Evolutionary conservation across 2,797 vertebrate species (phyloP).

Genomic region (Philypnodon macrostomus): DNA sequence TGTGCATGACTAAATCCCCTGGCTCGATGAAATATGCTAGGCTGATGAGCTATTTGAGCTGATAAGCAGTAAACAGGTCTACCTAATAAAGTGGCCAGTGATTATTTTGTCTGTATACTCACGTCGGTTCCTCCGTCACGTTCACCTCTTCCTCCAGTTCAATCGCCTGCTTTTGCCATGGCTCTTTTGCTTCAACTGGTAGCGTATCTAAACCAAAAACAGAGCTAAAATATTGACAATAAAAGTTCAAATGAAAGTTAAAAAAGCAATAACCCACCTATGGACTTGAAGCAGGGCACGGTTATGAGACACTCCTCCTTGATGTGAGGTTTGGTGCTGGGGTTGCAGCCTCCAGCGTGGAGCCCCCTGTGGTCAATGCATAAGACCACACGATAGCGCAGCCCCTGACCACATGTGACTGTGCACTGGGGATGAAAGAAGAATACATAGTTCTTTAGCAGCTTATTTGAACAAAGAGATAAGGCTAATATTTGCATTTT

Average conservation of each 20-base stretch:
- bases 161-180: slow-evolving; percentile 95
- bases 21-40: too few relatives aligned
- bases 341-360: slow-evolving; percentile 91
- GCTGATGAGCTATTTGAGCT: too few relatives aligned
- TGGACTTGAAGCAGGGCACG: slow-evolving; percentile 91
- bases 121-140: slow-evolving; percentile 91
- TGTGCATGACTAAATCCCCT: too few relatives aligned
- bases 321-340: slow-evolving; percentile 93
- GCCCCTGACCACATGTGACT: slow-evolving; percentile 93
- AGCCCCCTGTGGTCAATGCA: slow-evolving; percentile 93
- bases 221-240: background rate
- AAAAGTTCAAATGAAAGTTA: background rate
- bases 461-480: background rate
- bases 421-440: slow-evolving; percentile 88
- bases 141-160: slow-evolving; percentile 87
- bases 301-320: slow-evolving; percentile 93
- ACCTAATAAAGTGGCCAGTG: too few relatives aligned
- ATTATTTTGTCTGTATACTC: slow-evolving; percentile 68
- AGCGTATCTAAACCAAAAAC: slow-evolving; percentile 80
- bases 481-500: slow-evolving; percentile 3
- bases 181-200: slow-evolving; percentile 90
- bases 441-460: background rate
- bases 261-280: slow-evolving; percentile 86
- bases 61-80: too few relatives aligned
- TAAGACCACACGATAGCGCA: slow-evolving; percentile 93